Evolutionary conservation across 2,888 invertebrate species (phyloP).

Genomic region (Pseudococcus viburni): DNA sequence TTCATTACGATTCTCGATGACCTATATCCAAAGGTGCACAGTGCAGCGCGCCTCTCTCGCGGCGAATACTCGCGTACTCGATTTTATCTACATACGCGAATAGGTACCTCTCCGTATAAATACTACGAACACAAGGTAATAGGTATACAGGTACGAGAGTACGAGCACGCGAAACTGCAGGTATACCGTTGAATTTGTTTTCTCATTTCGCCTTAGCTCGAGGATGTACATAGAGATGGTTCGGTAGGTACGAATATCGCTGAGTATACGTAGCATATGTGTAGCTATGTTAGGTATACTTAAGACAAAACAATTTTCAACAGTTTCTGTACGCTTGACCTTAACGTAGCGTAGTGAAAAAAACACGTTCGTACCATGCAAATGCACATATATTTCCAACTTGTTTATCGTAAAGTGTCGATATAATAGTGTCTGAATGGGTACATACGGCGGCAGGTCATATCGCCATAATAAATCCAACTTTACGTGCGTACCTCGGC

Average conservation of each 20-base stretch:
- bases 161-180: too few species aligned
- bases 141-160: too few species aligned
- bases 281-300: too few species aligned
- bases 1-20: conserved; percentile 52
- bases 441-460: conserved; percentile 19
- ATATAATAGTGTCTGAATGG: conserved; percentile 31
- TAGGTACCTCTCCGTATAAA: background rate
- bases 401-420: conserved; percentile 39
- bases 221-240: background rate
- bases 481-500: background rate
- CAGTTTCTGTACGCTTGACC: background rate
- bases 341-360: conserved; percentile 19
- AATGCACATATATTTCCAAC: conserved; percentile 35
- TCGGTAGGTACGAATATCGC: too few species aligned
- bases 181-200: background rate
- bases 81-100: conserved; percentile 17
- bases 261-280: too few species aligned
- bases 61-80: conserved; percentile 15
- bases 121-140: background rate
- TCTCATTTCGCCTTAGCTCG: background rate
- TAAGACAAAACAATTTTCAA: conserved; percentile 33
- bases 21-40: conserved; percentile 29
- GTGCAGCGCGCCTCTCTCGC: background rate
- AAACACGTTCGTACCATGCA: conserved; percentile 47
- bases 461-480: conserved; percentile 10